Percentiles rank a stretch among this genome's conserved stretches.
Evolutionary conservation across 2,888 invertebrate genomes (phyloP).

Genomic region (Himalopsyche kuldschensis): DNA sequence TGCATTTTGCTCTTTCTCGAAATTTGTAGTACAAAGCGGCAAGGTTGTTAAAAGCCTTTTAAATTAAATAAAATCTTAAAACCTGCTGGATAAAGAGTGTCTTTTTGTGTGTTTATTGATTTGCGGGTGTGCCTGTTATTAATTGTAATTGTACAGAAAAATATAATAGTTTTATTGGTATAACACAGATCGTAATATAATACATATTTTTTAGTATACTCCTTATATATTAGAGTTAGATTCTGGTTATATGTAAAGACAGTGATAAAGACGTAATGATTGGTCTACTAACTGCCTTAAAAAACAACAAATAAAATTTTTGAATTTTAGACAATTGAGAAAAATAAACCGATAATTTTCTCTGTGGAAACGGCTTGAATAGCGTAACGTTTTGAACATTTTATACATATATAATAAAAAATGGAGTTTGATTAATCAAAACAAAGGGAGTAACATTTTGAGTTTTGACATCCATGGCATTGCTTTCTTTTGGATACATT

Average conservation of each 20-base stretch:
- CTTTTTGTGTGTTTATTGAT: not conserved
- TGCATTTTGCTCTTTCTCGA: not conserved
- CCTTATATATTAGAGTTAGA: not conserved
- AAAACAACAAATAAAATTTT: not conserved
- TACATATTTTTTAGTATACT: not conserved
- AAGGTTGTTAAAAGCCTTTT: not conserved
- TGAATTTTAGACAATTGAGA: not conserved
- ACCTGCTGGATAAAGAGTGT: not conserved
- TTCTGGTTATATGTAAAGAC: not conserved
- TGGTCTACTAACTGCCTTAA: not conserved
- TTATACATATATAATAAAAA: too few species aligned
- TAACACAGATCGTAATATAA: not conserved
- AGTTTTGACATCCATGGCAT: too few species aligned
- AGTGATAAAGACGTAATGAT: not conserved
- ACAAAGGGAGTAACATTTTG: too few species aligned
- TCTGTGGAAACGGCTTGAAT: not conserved
- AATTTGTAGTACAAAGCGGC: not conserved
- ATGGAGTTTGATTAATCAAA: too few species aligned
- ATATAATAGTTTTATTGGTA: not conserved
- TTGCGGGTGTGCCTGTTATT: not conserved
- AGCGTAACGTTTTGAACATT: too few species aligned
- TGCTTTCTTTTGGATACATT: too few species aligned
- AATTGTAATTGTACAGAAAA: not conserved
- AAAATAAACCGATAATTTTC: not conserved
- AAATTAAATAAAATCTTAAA: not conserved